Evolutionary conservation across 2,797 vertebrate genomes (phyloP).

Genomic region (Eidolon dupreanum): DNA sequence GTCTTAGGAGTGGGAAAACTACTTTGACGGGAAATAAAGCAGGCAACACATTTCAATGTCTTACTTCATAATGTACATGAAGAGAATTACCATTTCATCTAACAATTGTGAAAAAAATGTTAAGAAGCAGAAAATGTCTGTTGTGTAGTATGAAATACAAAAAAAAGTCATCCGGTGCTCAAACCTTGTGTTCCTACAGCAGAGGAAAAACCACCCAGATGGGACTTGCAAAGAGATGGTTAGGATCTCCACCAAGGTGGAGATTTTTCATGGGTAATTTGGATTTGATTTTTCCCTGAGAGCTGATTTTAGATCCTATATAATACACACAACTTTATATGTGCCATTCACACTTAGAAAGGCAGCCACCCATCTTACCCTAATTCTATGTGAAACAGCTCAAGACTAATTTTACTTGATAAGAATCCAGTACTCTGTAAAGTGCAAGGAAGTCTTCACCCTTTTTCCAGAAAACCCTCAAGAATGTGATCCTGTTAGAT

Average conservation of each 20-base stretch:
- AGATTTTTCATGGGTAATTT: not conserved
- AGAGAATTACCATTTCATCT: not conserved
- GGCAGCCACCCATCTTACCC: not conserved
- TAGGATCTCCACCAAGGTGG: not conserved
- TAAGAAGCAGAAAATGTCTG: not conserved
- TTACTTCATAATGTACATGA: not conserved
- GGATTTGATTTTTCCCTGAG: not conserved
- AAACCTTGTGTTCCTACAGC: not conserved
- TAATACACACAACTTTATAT: not conserved
- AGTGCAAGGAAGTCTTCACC: not conserved
- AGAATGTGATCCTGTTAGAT: not conserved
- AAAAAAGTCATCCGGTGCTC: not conserved
- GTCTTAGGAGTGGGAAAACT: not conserved
- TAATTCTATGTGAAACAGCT: not conserved
- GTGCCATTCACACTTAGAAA: not conserved
- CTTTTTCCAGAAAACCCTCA: conserved; percentile 6
- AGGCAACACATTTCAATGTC: not conserved
- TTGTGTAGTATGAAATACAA: not conserved
- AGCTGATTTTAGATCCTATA: not conserved
- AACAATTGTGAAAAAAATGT: not conserved
- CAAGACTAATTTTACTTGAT: not conserved
- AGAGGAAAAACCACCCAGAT: not conserved
- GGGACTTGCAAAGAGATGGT: not conserved
- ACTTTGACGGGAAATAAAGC: not conserved
- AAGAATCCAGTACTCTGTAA: not conserved